A percentile compares a stretch with the other conserved stretches of the same genome.
Conservation (phyloP, 2,797 vertebrate genomes). For the Malacoraja senta region DNA sequence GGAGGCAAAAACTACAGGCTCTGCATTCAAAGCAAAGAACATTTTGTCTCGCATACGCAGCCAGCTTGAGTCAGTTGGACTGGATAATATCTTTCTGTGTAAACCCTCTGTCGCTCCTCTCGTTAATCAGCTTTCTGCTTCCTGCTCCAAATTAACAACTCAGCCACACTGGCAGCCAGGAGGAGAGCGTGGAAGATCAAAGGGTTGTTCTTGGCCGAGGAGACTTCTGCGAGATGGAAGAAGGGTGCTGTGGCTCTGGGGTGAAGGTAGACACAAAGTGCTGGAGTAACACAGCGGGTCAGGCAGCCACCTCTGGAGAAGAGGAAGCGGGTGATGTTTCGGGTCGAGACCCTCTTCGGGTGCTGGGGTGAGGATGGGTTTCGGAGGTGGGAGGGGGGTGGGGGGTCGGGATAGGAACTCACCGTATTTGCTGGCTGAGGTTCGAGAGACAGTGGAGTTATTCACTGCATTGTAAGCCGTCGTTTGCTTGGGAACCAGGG, state of each 20-base stretch:
- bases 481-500: constrained; percentile 93
- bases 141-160: background rate
- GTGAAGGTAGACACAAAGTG: no score
- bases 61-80: no score
- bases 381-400: background rate
- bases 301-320: no score
- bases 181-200: background rate
- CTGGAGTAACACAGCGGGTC: no score
- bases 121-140: background rate
- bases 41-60: background rate
- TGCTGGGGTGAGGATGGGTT: no score
- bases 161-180: background rate
- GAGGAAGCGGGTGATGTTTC: no score
- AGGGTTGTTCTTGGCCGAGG: background rate
- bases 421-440: constrained; percentile 97
- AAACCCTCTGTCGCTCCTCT: background rate
- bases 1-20: no score
- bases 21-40: no score
- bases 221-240: background rate
- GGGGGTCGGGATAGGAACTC: constrained; percentile 43
- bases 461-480: constrained; percentile 94
- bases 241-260: background rate
- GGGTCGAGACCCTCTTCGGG: no score
- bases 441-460: constrained; percentile 92
- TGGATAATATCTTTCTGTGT: background rate